Conservation (phyloP, 2,113 vertebrate genomes). For the Ahaetulla prasina region DNA sequence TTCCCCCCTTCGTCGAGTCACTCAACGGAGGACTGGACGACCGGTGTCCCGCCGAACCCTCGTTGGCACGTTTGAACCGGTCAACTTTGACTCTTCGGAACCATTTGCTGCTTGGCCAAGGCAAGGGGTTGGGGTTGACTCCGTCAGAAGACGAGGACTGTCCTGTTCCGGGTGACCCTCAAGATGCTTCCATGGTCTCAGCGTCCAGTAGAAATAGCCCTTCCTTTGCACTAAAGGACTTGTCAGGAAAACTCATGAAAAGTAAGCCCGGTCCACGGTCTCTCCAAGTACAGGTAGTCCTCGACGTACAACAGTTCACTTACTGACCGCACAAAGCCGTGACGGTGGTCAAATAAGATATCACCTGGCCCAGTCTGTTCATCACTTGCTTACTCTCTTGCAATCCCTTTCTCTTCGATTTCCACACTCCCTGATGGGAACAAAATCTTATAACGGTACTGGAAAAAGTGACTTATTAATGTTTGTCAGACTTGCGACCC, state of each 20-base stretch:
- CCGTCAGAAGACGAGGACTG: slow-evolving; percentile 55
- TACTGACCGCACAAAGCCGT: too few species aligned
- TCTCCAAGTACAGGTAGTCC: not conserved
- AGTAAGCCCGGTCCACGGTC: slow-evolving; percentile 71
- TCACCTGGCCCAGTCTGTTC: too few species aligned
- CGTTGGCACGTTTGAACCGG: slow-evolving; percentile 25
- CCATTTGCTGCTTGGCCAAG: slow-evolving; percentile 59
- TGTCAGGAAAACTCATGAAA: slow-evolving; percentile 94
- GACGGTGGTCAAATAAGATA: too few species aligned
- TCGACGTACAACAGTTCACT: not conserved
- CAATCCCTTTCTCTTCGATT: too few species aligned
- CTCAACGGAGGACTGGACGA: slow-evolving; percentile 64
- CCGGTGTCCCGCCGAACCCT: slow-evolving; percentile 32
- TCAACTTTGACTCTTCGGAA: slow-evolving; percentile 56
- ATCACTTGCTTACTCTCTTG: too few species aligned
- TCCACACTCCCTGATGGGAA: too few species aligned
- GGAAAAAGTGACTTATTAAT: too few species aligned
- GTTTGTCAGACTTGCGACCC: too few species aligned
- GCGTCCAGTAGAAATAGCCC: slow-evolving; percentile 76
- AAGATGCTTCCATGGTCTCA: slow-evolving; percentile 74
- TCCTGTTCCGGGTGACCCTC: slow-evolving; percentile 54
- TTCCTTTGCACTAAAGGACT: slow-evolving; percentile 76
- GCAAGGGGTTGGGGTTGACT: slow-evolving; percentile 53
- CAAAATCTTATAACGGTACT: too few species aligned
- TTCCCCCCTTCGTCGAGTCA: slow-evolving; percentile 46